Percentiles rank a stretch among this genome's conserved stretches.
phyloP scores from a whole-genome alignment of 2,888 invertebrate species.

The Zygogramma bicolorata region DNA sequence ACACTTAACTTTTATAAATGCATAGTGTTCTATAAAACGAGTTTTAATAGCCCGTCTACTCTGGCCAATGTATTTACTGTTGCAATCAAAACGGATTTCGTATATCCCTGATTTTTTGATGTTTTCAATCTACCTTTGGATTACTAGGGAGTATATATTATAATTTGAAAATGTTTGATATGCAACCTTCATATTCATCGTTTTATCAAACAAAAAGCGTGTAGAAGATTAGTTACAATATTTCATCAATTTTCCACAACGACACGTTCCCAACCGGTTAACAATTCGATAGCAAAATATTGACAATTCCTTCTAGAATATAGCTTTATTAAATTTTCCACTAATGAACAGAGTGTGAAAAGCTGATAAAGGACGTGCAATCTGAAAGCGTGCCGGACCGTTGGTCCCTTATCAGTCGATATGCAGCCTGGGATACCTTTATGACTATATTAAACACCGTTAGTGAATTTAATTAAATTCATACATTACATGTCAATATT shows the following conservation, averaged over 20 bases:
- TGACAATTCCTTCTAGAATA: constrained; percentile 4
- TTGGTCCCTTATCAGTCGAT: constrained; percentile 63
- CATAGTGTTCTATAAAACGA: no score
- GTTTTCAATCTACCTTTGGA: no score
- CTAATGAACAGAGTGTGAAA: constrained; percentile 27
- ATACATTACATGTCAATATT: constrained; percentile 53
- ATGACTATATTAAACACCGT: constrained; percentile 62
- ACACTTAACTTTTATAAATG: no score
- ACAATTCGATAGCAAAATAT: constrained; percentile 19
- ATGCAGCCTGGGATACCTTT: constrained; percentile 61
- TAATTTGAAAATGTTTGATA: no score
- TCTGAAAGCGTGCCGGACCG: constrained; percentile 62
- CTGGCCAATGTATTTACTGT: no score
- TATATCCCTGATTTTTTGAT: no score
- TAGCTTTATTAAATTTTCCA: constrained; percentile 20
- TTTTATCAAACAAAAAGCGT: no score
- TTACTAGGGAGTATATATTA: no score
- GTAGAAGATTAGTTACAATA: background rate
- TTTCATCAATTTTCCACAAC: constrained; percentile 1
- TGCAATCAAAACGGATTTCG: no score
- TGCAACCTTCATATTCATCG: no score
- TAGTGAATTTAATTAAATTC: constrained; percentile 62
- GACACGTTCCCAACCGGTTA: background rate
- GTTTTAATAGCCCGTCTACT: no score
- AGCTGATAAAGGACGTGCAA: constrained; percentile 61